These are phyloP conservation scores for Leucophora obtusa DNA, from an alignment of 2,888 invertebrate genomes.

Conservation along the genomic window DNA sequence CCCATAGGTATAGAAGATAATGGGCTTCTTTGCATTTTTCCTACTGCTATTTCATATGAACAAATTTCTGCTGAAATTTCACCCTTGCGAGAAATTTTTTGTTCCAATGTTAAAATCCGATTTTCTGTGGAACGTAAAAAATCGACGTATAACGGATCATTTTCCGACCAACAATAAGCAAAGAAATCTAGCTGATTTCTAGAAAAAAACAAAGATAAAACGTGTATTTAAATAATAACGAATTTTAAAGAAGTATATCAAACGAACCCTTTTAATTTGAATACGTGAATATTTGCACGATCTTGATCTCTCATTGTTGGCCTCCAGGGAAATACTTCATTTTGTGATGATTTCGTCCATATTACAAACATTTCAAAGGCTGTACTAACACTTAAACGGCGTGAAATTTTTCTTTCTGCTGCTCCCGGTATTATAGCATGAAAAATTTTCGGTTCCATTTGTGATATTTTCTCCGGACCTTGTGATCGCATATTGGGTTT, in stretches of 20 bases:
- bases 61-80: slow-evolving; percentile 87
- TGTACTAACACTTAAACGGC: slow-evolving; percentile 77
- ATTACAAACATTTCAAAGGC: slow-evolving; percentile 82
- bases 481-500: slow-evolving; percentile 80
- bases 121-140: slow-evolving; percentile 86
- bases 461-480: slow-evolving; percentile 82
- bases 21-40: slow-evolving; percentile 83
- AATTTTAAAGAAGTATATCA: background rate
- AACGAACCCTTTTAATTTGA: slow-evolving; percentile 84
- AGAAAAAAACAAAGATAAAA: slow-evolving; percentile 69
- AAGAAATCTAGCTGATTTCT: slow-evolving; percentile 86
- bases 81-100: slow-evolving; percentile 86
- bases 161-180: slow-evolving; percentile 91
- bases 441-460: slow-evolving; percentile 84
- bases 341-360: slow-evolving; percentile 91
- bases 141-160: slow-evolving; percentile 90
- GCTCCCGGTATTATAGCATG: slow-evolving; percentile 79
- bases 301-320: slow-evolving; percentile 91
- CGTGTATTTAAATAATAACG: background rate
- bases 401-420: slow-evolving; percentile 74
- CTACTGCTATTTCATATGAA: slow-evolving; percentile 80
- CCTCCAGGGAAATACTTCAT: slow-evolving; percentile 96
- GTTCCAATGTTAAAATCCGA: slow-evolving; percentile 88
- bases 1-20: slow-evolving; percentile 85
- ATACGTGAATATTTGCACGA: slow-evolving; percentile 92